Conservation (phyloP, 2,888 invertebrate genomes). For the Eilema caniola region DNA sequence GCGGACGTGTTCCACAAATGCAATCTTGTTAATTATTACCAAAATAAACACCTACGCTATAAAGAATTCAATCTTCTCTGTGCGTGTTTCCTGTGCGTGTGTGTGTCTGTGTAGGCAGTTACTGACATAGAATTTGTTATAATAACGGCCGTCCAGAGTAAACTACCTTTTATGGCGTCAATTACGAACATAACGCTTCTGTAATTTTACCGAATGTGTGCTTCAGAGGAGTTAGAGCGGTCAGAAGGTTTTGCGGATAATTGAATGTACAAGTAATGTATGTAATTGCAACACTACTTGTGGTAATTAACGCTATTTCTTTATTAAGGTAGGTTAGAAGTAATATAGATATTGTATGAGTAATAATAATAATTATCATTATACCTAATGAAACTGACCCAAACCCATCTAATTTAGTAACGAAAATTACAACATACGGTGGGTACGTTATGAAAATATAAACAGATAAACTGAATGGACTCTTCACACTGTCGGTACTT, state of each 20-base stretch:
- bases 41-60: constrained; percentile 58
- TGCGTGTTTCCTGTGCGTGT: constrained; percentile 58
- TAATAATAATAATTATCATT: background rate
- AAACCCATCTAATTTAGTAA: background rate
- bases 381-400: background rate
- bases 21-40: constrained; percentile 57
- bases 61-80: constrained; percentile 56
- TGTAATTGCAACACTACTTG: constrained; percentile 44
- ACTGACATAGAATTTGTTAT: constrained; percentile 66
- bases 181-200: constrained; percentile 70
- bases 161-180: constrained; percentile 73
- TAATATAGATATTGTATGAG: background rate
- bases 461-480: background rate
- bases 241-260: constrained; percentile 57
- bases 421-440: background rate
- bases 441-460: background rate
- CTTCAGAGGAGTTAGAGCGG: constrained; percentile 49
- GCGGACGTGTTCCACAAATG: constrained; percentile 26
- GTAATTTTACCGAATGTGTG: constrained; percentile 67
- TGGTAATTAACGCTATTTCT: constrained; percentile 36
- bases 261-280: constrained; percentile 51
- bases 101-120: constrained; percentile 38
- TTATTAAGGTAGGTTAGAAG: background rate
- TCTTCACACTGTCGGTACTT: background rate
- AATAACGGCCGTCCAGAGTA: constrained; percentile 65